Percentiles rank a stretch among this genome's conserved stretches.
Evolutionary conservation across 2,113 vertebrate genomes (phyloP).

Genomic region (Capreolus pygargus): DNA sequence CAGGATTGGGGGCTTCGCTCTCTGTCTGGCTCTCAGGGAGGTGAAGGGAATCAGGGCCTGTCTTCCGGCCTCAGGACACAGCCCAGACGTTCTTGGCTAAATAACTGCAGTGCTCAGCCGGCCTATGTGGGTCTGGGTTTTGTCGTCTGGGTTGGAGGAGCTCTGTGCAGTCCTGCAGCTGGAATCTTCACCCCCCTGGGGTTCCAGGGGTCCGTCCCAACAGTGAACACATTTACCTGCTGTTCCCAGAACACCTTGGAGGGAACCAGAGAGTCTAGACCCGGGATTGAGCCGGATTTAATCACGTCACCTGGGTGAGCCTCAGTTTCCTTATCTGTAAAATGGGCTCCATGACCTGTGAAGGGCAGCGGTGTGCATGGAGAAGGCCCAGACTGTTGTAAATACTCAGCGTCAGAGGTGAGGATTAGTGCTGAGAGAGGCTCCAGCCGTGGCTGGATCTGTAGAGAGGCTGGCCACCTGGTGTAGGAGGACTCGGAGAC

Average conservation of each 20-base stretch:
- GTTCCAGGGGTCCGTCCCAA: background rate
- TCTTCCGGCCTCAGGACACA: background rate
- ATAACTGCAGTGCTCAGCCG: background rate
- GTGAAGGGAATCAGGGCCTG: background rate
- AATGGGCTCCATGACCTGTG: background rate
- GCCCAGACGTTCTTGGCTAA: background rate
- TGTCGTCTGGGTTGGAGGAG: accelerated
- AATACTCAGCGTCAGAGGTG: background rate
- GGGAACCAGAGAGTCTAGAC: background rate
- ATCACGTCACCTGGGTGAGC: background rate
- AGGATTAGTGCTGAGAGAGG: background rate
- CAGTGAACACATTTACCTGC: too few species aligned
- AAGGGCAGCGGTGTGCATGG: accelerated
- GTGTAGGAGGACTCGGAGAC: accelerated
- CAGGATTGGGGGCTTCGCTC: accelerated
- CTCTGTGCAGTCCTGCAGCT: accelerated
- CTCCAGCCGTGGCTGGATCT: background rate
- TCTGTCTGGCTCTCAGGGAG: background rate
- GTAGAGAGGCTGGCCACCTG: accelerated
- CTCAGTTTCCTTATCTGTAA: background rate
- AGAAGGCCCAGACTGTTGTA: too few species aligned
- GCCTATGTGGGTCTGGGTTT: background rate
- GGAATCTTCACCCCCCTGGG: background rate
- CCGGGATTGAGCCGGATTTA: background rate
- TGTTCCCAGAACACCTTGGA: background rate